phyloP scores from a whole-genome alignment of 2,888 invertebrate genomes.

The Conistra vaccinii region DNA sequence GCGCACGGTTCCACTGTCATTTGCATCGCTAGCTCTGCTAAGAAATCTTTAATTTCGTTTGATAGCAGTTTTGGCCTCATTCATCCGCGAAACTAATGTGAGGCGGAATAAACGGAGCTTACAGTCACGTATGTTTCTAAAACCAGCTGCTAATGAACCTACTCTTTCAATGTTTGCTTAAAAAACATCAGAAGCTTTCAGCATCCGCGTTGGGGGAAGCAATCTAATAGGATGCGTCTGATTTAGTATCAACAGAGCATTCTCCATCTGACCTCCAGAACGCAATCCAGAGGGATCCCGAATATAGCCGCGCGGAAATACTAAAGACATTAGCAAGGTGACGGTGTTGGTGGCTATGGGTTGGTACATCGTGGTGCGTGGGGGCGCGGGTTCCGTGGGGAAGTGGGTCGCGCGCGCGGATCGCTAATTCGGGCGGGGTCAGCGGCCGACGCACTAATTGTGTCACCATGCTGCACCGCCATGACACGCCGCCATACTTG shows the following conservation, averaged over 20 bases:
- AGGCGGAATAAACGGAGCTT: constrained; percentile 51
- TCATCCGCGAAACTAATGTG: constrained; percentile 28
- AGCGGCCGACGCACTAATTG: constrained; percentile 76
- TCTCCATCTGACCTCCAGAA: constrained; percentile 35
- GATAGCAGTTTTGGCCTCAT: constrained; percentile 49
- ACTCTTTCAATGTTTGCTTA: constrained; percentile 22
- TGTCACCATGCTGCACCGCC: constrained; percentile 73
- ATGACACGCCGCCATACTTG: constrained; percentile 28
- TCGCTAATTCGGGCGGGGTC: constrained; percentile 87
- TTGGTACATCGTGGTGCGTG: constrained; percentile 21
- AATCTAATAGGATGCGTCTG: constrained; percentile 16
- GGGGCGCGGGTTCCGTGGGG: constrained; percentile 42
- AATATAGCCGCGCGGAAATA: constrained; percentile 45
- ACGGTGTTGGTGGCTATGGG: constrained; percentile 20
- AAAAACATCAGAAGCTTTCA: constrained; percentile 18
- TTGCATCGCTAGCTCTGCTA: constrained; percentile 35
- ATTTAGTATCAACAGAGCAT: constrained; percentile 17
- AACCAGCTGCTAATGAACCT: constrained; percentile 33
- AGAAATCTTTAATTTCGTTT: constrained; percentile 42
- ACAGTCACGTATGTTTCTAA: constrained; percentile 33
- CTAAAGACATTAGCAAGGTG: constrained; percentile 32
- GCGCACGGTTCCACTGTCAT: constrained; percentile 47
- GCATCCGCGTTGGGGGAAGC: background rate
- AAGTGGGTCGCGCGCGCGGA: constrained; percentile 71
- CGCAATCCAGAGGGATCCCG: constrained; percentile 26